phyloP scores from a whole-genome alignment of 1,140 invertebrate genomes.

The Episyrphus balteatus region DNA sequence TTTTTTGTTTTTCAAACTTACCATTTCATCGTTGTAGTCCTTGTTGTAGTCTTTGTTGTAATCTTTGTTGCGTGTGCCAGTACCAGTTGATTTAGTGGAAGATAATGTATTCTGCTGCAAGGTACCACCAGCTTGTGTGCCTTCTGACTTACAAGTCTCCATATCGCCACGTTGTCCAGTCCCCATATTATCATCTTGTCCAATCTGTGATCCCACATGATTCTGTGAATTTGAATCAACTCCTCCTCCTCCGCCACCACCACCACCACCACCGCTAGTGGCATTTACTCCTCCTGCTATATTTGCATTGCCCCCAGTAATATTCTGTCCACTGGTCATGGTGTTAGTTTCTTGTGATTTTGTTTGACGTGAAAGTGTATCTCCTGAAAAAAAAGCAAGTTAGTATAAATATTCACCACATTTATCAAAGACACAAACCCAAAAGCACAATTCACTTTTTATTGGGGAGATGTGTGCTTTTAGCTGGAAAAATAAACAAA shows the following conservation, averaged over 20 bases:
- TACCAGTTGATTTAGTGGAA: constrained; percentile 44
- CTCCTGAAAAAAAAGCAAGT: constrained; percentile 7
- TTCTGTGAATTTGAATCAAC: constrained; percentile 41
- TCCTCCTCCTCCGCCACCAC: constrained; percentile 18
- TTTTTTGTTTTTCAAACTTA: too few species aligned
- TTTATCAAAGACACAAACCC: too few species aligned
- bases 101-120: constrained; percentile 39
- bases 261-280: constrained; percentile 20
- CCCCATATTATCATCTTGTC: constrained; percentile 25
- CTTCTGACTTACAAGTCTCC: constrained; percentile 58
- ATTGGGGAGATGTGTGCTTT: too few species aligned
- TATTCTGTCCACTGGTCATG: constrained; percentile 43
- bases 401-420: too few species aligned
- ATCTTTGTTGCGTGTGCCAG: constrained; percentile 43
- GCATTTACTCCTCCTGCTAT: constrained; percentile 40
- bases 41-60: constrained; percentile 16
- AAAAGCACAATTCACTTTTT: too few species aligned
- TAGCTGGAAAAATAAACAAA: too few species aligned
- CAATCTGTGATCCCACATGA: constrained; percentile 36
- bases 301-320: constrained; percentile 15
- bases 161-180: constrained; percentile 33
- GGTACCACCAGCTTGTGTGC: constrained; percentile 66
- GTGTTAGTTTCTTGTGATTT: constrained; percentile 54
- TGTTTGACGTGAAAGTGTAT: constrained; percentile 42
- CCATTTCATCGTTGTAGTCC: constrained; percentile 35